A percentile compares a stretch with the other conserved stretches of the same genome.
Evolutionary conservation across 1,140 invertebrate genomes (phyloP).

Genomic region (Hyles euphorbiae): DNA sequence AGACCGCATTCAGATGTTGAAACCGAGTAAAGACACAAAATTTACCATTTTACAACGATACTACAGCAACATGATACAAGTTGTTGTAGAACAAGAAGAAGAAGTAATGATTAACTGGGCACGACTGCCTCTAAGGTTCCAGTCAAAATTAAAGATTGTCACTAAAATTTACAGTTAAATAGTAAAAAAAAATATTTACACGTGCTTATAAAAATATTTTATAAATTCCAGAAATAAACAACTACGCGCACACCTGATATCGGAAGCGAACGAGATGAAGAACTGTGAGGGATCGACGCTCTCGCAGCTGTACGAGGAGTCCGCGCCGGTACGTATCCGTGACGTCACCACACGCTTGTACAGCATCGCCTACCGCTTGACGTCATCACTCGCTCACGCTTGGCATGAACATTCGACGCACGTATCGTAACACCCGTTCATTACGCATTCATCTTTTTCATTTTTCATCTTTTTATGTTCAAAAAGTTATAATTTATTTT

Average conservation of each 20-base stretch:
- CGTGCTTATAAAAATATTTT: not conserved
- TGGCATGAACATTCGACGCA: conserved; percentile 42
- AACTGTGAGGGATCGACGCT: conserved; percentile 53
- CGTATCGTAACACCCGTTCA: conserved; percentile 3
- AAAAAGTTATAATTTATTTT: conserved; percentile 6
- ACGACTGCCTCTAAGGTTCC: too few relatives aligned
- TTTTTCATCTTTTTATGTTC: conserved; percentile 2
- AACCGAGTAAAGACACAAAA: too few relatives aligned
- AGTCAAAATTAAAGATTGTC: too few relatives aligned
- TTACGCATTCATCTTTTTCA: not conserved
- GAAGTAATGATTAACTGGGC: too few relatives aligned
- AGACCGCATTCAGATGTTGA: too few relatives aligned
- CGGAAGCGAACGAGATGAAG: conserved; percentile 76
- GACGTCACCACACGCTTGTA: conserved; percentile 27
- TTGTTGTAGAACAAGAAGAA: too few relatives aligned
- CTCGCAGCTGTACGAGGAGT: conserved; percentile 61
- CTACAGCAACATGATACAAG: too few relatives aligned
- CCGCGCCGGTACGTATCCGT: conserved; percentile 50
- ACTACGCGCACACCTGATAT: conserved; percentile 82
- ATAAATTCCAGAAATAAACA: conserved; percentile 81
- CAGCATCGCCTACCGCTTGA: conserved; percentile 33
- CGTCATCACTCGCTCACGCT: conserved; percentile 29
- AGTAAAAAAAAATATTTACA: too few relatives aligned
- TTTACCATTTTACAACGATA: too few relatives aligned
- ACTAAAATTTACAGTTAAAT: too few relatives aligned